Percentiles rank a stretch among this genome's conserved stretches.
phyloP scores from a whole-genome alignment of 2,888 invertebrate genomes.

The Balanococcus diminutus region DNA sequence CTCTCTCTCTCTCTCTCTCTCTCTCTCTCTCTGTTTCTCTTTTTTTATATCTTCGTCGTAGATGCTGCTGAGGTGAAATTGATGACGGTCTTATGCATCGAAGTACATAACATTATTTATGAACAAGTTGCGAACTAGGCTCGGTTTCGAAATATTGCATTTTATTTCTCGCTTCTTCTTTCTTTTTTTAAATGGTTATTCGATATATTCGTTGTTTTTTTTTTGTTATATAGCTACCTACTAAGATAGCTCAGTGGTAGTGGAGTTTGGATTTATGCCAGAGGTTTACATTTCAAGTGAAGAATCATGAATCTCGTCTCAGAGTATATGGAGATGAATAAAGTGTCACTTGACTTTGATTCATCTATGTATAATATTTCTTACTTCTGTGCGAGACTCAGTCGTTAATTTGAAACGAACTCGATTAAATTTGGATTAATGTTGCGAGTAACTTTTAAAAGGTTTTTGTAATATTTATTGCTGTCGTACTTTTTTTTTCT shows the following conservation, averaged over 20 bases:
- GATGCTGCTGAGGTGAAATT: constrained; percentile 52
- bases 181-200: background rate
- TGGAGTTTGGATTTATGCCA: background rate
- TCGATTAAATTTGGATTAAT: no score
- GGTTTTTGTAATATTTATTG: no score
- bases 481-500: no score
- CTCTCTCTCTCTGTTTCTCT: constrained; percentile 54
- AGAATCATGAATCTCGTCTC: background rate
- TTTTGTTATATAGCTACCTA: background rate
- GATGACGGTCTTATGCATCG: constrained; percentile 54
- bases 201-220: background rate
- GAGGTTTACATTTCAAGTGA: background rate
- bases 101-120: constrained; percentile 34
- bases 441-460: no score
- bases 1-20: no score
- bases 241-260: no score
- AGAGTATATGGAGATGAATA: background rate
- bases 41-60: constrained; percentile 60
- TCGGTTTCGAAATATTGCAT: background rate
- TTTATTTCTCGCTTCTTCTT: background rate
- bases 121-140: background rate
- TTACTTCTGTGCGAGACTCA: no score
- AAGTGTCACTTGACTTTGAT: background rate
- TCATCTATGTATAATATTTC: background rate
- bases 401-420: no score